Evolutionary conservation across 2,113 vertebrate species (phyloP).

Genomic region (Columbina picui): DNA sequence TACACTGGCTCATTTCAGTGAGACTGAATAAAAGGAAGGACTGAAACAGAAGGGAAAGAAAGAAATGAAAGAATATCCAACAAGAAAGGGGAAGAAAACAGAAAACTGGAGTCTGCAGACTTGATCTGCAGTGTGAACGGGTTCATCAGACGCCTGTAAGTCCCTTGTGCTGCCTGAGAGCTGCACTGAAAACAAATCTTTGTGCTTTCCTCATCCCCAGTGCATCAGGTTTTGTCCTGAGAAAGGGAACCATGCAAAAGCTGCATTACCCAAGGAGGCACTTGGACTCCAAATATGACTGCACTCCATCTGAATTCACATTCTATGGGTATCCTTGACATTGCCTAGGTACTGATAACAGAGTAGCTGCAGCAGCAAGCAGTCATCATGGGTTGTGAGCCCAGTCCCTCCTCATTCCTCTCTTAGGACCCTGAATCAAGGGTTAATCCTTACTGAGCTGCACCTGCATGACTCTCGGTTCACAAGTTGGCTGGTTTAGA

Average conservation of each 20-base stretch:
- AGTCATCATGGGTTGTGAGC: neutral
- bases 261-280: neutral
- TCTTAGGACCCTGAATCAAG: neutral
- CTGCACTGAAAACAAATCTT: neutral
- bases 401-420: neutral
- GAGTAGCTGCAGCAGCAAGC: neutral
- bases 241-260: neutral
- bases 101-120: neutral
- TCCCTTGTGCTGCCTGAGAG: neutral
- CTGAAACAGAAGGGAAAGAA: neutral
- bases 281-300: neutral
- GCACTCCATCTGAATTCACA: neutral
- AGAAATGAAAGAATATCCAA: neutral
- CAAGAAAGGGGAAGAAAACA: neutral
- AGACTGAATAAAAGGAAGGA: neutral
- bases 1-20: neutral
- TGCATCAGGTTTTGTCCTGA: neutral
- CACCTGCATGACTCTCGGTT: conserved; percentile 18
- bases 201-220: neutral
- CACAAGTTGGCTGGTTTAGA: neutral
- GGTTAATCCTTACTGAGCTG: neutral
- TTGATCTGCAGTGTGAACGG: neutral
- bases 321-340: neutral
- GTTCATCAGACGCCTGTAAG: neutral
- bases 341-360: neutral